Conservation (phyloP, 2,888 invertebrate genomes). For the Euphydryas editha region DNA sequence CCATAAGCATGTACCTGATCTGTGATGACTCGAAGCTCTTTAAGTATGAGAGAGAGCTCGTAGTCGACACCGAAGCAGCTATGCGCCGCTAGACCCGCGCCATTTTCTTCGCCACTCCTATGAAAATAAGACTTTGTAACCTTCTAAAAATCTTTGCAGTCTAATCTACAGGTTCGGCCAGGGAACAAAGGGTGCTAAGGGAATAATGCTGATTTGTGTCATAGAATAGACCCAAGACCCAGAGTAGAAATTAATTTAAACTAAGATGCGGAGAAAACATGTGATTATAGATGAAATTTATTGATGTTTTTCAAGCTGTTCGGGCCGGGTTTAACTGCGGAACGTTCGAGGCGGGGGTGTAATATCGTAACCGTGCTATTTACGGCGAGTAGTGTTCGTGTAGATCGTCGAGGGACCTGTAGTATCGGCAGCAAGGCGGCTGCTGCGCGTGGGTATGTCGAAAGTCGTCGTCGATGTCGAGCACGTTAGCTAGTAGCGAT, state of each 20-base stretch:
- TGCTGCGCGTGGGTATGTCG: conserved; percentile 90
- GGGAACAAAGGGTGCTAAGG: conserved; percentile 79
- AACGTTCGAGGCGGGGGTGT: conserved; percentile 76
- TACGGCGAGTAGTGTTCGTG: conserved; percentile 84
- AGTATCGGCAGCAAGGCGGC: conserved; percentile 89
- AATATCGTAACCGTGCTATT: conserved; percentile 82
- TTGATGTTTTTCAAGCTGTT: conserved; percentile 60
- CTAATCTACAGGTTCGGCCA: conserved; percentile 77
- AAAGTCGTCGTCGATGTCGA: conserved; percentile 98
- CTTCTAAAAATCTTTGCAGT: conserved; percentile 55
- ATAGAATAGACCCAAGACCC: conserved; percentile 64
- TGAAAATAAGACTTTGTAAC: conserved; percentile 54
- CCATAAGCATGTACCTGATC: conserved; percentile 85
- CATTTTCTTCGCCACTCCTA: conserved; percentile 85
- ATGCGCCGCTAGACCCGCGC: conserved; percentile 91
- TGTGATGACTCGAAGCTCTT: conserved; percentile 96
- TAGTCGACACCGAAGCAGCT: conserved; percentile 96
- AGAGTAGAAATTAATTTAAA: conserved; percentile 52
- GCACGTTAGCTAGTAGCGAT: conserved; percentile 97
- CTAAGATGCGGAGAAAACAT: conserved; percentile 41
- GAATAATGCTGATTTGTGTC: conserved; percentile 71
- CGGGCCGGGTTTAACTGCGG: conserved; percentile 77
- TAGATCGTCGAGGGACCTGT: conserved; percentile 87
- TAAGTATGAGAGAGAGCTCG: conserved; percentile 96
- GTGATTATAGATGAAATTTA: conserved; percentile 54